Percentiles rank a stretch among this genome's conserved stretches.
phyloP scores from a whole-genome alignment of 1,140 invertebrate species.

The Solen grandis region DNA sequence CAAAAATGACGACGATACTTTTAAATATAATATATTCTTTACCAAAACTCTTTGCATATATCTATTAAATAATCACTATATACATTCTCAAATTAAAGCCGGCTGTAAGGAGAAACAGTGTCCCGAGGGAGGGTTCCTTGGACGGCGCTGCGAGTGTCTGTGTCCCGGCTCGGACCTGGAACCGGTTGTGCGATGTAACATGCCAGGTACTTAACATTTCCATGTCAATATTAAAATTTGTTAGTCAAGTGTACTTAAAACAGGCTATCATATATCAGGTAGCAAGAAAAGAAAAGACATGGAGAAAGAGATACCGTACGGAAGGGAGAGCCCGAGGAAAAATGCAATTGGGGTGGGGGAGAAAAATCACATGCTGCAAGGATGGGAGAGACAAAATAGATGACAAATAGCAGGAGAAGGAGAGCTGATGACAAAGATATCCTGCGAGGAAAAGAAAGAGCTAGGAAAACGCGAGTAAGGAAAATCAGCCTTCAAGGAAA shows the following conservation, averaged over 20 bases:
- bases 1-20: background rate
- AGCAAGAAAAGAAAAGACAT: background rate
- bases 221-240: background rate
- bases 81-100: constrained; percentile 2
- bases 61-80: background rate
- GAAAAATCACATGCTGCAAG: too few relatives aligned
- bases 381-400: too few relatives aligned
- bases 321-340: background rate
- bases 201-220: background rate
- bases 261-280: too few relatives aligned
- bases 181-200: background rate
- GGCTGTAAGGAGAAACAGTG: constrained; percentile 2
- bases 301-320: too few relatives aligned
- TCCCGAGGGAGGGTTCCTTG: constrained; percentile 4
- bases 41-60: background rate
- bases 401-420: too few relatives aligned
- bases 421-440: too few relatives aligned
- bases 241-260: background rate
- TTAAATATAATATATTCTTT: background rate
- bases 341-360: background rate
- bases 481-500: too few relatives aligned
- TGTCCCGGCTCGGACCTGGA: background rate
- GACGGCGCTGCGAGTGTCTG: constrained; percentile 39
- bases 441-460: too few relatives aligned
- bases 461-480: too few relatives aligned